Conservation (phyloP, 2,888 invertebrate genomes). For the Tethea ocularis region DNA sequence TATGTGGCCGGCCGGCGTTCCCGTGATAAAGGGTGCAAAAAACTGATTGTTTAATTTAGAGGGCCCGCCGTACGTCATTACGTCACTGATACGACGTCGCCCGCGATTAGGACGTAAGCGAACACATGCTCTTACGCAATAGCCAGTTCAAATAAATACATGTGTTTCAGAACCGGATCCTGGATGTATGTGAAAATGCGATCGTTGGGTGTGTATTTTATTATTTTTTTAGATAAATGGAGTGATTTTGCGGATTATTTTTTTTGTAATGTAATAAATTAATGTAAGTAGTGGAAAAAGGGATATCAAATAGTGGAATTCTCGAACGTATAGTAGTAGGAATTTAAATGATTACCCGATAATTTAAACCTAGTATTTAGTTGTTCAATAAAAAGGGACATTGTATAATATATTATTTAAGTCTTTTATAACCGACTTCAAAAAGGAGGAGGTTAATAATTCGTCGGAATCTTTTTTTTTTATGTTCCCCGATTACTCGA, state of each 20-base stretch:
- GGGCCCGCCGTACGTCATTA: constrained; percentile 63
- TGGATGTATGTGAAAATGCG: constrained; percentile 69
- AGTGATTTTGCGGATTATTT: background rate
- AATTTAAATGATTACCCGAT: too few relatives aligned
- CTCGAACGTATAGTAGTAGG: too few relatives aligned
- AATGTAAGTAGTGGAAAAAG: too few relatives aligned
- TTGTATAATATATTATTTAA: too few relatives aligned
- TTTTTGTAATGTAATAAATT: too few relatives aligned
- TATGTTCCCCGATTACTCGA: too few relatives aligned
- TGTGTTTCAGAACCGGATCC: constrained; percentile 71
- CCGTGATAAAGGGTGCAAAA: constrained; percentile 81
- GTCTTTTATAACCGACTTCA: too few relatives aligned
- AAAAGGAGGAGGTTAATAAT: too few relatives aligned
- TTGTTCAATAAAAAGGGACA: too few relatives aligned
- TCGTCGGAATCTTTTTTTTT: too few relatives aligned
- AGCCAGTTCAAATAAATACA: constrained; percentile 77
- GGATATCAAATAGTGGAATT: too few relatives aligned
- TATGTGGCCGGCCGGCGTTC: constrained; percentile 74
- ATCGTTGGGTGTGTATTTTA: constrained; percentile 26
- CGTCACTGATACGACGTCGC: constrained; percentile 75
- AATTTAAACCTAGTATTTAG: too few relatives aligned
- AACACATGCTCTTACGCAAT: constrained; percentile 74
- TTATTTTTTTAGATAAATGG: constrained; percentile 12
- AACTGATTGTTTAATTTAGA: constrained; percentile 76
- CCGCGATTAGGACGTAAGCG: constrained; percentile 64